These are phyloP conservation scores for Microhierax caerulescens DNA, from an alignment of 2,797 vertebrate species.

Conservation along the genomic window DNA sequence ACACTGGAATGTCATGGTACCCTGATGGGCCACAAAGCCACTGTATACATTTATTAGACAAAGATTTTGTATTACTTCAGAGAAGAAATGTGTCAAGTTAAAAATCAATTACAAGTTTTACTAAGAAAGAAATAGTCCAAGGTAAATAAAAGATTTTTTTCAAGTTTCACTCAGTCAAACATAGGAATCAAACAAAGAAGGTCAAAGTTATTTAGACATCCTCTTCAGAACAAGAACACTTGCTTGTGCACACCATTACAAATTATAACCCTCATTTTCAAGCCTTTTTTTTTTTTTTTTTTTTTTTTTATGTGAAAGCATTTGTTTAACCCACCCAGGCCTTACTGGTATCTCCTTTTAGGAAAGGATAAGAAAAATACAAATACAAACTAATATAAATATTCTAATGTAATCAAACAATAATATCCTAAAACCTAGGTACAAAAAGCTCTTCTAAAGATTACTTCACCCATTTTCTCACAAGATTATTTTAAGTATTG, in stretches of 20 bases:
- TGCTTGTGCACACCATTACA: neutral
- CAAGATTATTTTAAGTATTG: neutral
- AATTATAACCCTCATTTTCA: neutral
- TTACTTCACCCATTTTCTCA: neutral
- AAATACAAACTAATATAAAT: neutral
- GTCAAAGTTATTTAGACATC: slow-evolving; percentile 5
- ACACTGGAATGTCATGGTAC: slow-evolving; percentile 73
- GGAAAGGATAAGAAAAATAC: neutral
- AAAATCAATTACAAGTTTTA: slow-evolving; percentile 77
- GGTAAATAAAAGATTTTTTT: slow-evolving; percentile 56
- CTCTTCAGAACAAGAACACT: neutral
- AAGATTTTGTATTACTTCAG: slow-evolving; percentile 64
- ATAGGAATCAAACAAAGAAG: slow-evolving; percentile 17
- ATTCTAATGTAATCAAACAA: neutral
- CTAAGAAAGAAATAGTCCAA: slow-evolving; percentile 64
- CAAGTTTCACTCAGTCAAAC: slow-evolving; percentile 55
- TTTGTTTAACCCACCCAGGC: rapidly evolving
- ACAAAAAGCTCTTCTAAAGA: neutral
- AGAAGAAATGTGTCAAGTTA: slow-evolving; percentile 60
- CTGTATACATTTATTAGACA: slow-evolving; percentile 60
- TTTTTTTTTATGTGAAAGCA: neutral
- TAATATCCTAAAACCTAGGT: neutral
- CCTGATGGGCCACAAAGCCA: slow-evolving; percentile 74
- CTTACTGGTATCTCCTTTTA: neutral
- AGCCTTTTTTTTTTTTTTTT: neutral